A percentile compares a stretch with the other conserved stretches of the same genome.
phyloP scores from a whole-genome alignment of 2,113 vertebrate genomes.

The Psittacula cyanocephala region DNA sequence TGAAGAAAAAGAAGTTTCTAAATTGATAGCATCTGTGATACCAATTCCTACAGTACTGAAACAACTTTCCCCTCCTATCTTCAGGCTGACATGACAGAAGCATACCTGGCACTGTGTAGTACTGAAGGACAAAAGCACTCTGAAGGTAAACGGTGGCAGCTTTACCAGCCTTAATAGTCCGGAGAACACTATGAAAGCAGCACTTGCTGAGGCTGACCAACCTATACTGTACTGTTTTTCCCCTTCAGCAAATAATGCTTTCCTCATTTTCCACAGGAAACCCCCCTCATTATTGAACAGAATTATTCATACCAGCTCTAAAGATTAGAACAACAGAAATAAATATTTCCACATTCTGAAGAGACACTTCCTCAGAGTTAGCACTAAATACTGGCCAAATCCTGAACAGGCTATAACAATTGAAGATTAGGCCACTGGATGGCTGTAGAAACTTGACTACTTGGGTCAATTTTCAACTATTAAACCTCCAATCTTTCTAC shows the following conservation, averaged over 20 bases:
- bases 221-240: not conserved
- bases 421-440: not conserved
- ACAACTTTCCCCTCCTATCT: not conserved
- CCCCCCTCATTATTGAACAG: not conserved
- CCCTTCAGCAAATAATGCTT: not conserved
- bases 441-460: not conserved
- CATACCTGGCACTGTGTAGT: not conserved
- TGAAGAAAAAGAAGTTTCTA: not conserved
- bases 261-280: not conserved
- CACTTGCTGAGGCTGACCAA: not conserved
- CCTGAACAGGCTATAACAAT: not conserved
- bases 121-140: not conserved
- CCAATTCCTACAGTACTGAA: not conserved
- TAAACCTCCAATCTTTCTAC: not conserved
- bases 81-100: rapidly evolving
- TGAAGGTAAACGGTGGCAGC: not conserved
- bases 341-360: not conserved
- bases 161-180: not conserved
- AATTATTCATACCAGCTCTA: not conserved
- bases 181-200: not conserved
- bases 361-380: not conserved
- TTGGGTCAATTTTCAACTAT: not conserved
- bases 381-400: not conserved
- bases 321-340: not conserved
- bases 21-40: not conserved